Conservation (phyloP, 2,797 vertebrate species). For the Aulostomus chinensis region DNA sequence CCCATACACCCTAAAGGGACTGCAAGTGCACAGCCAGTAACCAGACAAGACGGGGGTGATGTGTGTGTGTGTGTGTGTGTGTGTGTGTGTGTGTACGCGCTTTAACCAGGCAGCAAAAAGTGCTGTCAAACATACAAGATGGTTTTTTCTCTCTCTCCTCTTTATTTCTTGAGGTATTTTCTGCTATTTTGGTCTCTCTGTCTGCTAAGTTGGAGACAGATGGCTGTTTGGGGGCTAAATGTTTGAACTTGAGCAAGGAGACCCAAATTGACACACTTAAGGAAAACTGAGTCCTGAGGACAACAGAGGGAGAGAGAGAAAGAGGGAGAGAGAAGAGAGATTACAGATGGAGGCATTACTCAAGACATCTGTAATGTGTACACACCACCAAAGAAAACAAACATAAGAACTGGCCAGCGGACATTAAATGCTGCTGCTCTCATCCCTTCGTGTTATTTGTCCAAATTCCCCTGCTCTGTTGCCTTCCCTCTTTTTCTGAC, state of each 20-base stretch:
- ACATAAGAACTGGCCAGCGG: conserved; percentile 67
- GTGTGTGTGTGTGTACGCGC: conserved; percentile 10
- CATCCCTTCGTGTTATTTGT: conserved; percentile 22
- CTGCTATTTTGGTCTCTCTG: conserved; percentile 62
- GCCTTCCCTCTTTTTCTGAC: conserved; percentile 7
- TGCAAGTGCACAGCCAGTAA: conserved; percentile 81
- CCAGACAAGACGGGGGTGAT: conserved; percentile 63
- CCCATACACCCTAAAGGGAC: conserved; percentile 68
- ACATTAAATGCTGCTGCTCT: conserved; percentile 48
- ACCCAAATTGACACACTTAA: conserved; percentile 78
- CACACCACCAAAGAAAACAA: conserved; percentile 70
- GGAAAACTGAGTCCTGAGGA: conserved; percentile 74
- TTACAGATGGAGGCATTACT: conserved; percentile 78
- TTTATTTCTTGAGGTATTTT: conserved; percentile 73
- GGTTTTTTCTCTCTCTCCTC: conserved; percentile 42
- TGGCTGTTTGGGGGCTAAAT: conserved; percentile 76
- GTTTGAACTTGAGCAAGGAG: conserved; percentile 82
- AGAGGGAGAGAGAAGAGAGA: conserved; percentile 53
- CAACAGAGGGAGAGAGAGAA: conserved; percentile 40
- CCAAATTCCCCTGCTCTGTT: conserved; percentile 11
- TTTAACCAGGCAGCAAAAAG: conserved; percentile 74
- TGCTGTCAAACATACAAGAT: conserved; percentile 75
- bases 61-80: conserved; percentile 10
- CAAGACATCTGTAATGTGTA: conserved; percentile 81
- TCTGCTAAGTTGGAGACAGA: conserved; percentile 74